These are phyloP conservation scores for Wiebesia pumilae DNA, from an alignment of 1,140 invertebrate species.

Conservation along the genomic window DNA sequence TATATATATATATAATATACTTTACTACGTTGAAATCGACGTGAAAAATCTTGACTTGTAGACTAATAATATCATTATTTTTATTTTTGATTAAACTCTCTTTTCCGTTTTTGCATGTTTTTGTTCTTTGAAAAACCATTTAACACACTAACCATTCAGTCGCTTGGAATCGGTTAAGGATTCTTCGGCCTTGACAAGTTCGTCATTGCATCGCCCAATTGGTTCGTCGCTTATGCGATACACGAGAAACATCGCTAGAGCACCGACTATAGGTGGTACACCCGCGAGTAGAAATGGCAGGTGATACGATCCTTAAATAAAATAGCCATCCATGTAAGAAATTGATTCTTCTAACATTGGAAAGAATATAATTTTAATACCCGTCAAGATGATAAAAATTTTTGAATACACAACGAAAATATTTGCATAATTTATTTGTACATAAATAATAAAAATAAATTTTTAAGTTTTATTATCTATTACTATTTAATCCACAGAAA, in stretches of 20 bases:
- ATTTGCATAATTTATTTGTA: too few species aligned
- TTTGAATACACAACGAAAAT: too few species aligned
- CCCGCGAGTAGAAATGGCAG: constrained; percentile 89
- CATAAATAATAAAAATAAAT: too few species aligned
- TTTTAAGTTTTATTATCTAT: too few species aligned
- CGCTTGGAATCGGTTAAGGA: constrained; percentile 42
- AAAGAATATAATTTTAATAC: too few species aligned
- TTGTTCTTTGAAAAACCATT: constrained; percentile 27
- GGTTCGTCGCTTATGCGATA: constrained; percentile 76
- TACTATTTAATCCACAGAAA: too few species aligned
- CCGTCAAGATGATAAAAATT: too few species aligned
- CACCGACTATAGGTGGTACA: constrained; percentile 88
- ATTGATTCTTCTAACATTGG: not conserved
- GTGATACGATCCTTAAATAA: constrained; percentile 80
- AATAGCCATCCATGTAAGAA: constrained; percentile 49
- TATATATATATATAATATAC: too few species aligned
- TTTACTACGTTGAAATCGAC: constrained; percentile 7
- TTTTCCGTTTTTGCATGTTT: not conserved
- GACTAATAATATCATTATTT: not conserved
- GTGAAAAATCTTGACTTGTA: constrained; percentile 1
- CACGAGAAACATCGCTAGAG: constrained; percentile 84
- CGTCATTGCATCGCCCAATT: constrained; percentile 32
- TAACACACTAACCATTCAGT: constrained; percentile 50
- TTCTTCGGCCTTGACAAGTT: constrained; percentile 24
- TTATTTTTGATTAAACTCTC: constrained; percentile 9